Percentiles rank a stretch among this genome's conserved stretches.
Evolutionary conservation across 35 echinoderm and acorn worm species (phyloP).

Genomic region (Holothuria glaberrima): DNA sequence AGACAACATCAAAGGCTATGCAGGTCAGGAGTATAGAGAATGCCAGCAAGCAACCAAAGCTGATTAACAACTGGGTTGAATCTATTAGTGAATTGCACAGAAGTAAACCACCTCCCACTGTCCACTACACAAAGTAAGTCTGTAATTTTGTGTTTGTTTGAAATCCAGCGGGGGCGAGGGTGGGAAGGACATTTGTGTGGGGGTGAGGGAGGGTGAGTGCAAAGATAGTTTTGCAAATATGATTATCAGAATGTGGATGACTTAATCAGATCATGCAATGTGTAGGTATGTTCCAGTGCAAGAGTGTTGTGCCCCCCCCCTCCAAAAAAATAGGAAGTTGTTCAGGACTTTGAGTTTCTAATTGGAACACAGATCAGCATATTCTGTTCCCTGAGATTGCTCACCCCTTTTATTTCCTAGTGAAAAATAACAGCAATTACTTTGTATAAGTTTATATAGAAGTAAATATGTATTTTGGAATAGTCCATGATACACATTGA

Average conservation of each 20-base stretch:
- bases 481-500: too few species aligned
- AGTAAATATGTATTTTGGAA: too few species aligned
- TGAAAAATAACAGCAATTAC: too few species aligned
- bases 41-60: conserved; percentile 92
- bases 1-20: conserved; percentile 91
- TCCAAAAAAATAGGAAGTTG: too few species aligned
- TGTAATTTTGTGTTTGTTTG: conserved; percentile 26
- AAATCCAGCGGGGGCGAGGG: conserved; percentile 84
- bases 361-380: too few species aligned
- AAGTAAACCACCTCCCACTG: conserved; percentile 77
- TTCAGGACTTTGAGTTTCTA: too few species aligned
- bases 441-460: too few species aligned
- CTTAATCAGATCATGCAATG: not conserved
- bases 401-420: not conserved
- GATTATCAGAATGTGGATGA: not conserved
- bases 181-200: conserved; percentile 27
- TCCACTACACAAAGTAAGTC: conserved; percentile 63
- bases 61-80: conserved; percentile 93
- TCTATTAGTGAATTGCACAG: conserved; percentile 94
- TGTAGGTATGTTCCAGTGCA: not conserved
- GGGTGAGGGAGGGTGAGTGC: too few species aligned
- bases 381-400: too few species aligned
- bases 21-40: conserved; percentile 93
- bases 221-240: too few species aligned
- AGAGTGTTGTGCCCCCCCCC: too few species aligned